Evolutionary conservation across 2,113 vertebrate genomes (phyloP), one percentile per base, ranked within the genome.

Genomic region (Mormyrus iriodes): DNA sequence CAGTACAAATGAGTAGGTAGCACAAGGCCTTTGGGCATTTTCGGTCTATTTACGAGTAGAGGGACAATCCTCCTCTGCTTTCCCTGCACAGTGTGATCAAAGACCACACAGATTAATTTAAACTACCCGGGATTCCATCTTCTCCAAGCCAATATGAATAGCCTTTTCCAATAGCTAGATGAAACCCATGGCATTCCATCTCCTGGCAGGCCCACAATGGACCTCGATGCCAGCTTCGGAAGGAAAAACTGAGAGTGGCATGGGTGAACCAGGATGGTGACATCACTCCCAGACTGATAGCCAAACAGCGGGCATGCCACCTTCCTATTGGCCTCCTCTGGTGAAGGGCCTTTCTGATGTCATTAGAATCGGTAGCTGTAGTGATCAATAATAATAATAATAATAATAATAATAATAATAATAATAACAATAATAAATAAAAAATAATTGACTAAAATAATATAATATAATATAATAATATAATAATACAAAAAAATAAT

Each of bases 91-190:
- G 88, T 46, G 88, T 44, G 55, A 48, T 21, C 88, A 35, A 73
- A 49, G 73, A 51, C 55, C n/a, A 1, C 55, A 49, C 17, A 61
- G 42, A 84, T 88, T 76, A 42, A 90, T 88, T 88, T n/a, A 39
- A 69, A 84, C 35, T 87, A 15, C 52, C 84, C 21, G 49, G 17
- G 9, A 87, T 58, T 58, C 86, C 9, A 10, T 21, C 53, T 7
- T 44, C 21, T 5, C 24, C 5, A 1, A 31, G 10, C 79, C 44
- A 89, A 17, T 52, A 46, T 39, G n/a, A 44, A 73, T 27, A n/a
- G 17, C 48, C 19, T 46, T 90, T 88, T 90, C 87, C 91, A 42
- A 51, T 19, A 49, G 31, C 55, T 35, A 49, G 85, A 65, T 88
- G 83, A 90, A 79, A 69, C n/a, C 19, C 69, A 55, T 35, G 39